phyloP scores from a whole-genome alignment of 1,140 invertebrate genomes.

The Drosophila watanabei region DNA sequence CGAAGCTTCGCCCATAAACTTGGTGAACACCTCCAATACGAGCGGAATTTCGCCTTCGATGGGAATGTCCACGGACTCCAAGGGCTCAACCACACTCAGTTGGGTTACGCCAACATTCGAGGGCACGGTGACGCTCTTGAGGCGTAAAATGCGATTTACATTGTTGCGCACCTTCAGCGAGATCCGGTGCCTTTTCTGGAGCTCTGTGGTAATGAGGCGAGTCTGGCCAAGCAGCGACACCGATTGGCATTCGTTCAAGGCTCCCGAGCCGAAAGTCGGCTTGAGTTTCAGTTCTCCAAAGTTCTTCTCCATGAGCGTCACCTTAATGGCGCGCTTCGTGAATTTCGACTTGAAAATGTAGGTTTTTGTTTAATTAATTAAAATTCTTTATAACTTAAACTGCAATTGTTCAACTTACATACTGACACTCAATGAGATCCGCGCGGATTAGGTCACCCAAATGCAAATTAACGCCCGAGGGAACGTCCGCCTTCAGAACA shows the following conservation, averaged over 20 bases:
- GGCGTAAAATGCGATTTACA: constrained; percentile 56
- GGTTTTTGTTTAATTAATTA: neutral
- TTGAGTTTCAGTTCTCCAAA: constrained; percentile 41
- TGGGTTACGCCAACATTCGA: constrained; percentile 61
- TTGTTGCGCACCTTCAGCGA: constrained; percentile 84
- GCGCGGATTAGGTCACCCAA: constrained; percentile 65
- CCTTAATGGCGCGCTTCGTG: constrained; percentile 66
- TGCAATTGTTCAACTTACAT: constrained; percentile 41
- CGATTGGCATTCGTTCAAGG: constrained; percentile 60
- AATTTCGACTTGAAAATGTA: constrained; percentile 41
- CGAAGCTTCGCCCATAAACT: constrained; percentile 87
- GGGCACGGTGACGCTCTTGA: constrained; percentile 76
- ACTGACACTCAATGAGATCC: constrained; percentile 74
- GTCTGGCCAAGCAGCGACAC: constrained; percentile 85
- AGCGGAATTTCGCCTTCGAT: constrained; percentile 5
- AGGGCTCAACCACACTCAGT: constrained; percentile 66
- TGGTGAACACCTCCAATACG: constrained; percentile 74
- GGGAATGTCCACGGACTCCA: neutral
- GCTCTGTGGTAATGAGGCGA: constrained; percentile 76
- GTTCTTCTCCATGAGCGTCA: constrained; percentile 57
- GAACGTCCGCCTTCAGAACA: constrained; percentile 58
- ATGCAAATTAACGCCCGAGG: constrained; percentile 28
- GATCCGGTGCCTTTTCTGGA: constrained; percentile 80
- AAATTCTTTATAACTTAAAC: neutral
- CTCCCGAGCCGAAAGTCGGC: too few species aligned